Conservation (phyloP, 2,113 vertebrate genomes). For the Trematocara macrostoma region DNA sequence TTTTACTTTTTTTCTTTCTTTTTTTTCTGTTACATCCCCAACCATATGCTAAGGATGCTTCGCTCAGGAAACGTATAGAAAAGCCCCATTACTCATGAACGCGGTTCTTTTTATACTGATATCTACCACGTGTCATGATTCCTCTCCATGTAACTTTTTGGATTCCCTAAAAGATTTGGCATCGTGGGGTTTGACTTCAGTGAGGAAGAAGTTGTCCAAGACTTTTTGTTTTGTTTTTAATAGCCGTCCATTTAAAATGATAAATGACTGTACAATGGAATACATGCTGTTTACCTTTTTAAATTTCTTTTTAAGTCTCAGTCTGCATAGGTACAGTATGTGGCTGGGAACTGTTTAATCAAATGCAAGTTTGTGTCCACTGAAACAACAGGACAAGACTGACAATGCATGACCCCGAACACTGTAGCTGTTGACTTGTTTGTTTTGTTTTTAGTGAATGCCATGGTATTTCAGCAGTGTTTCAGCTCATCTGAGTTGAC, state of each 20-base stretch:
- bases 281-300: slow-evolving; percentile 31
- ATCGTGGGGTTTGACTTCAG: not conserved
- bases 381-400: slow-evolving; percentile 15
- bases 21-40: slow-evolving; percentile 32
- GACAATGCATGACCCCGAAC: slow-evolving; percentile 60
- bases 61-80: slow-evolving; percentile 66
- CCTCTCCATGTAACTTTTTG: slow-evolving; percentile 21
- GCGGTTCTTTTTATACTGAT: slow-evolving; percentile 8
- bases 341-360: slow-evolving; percentile 7
- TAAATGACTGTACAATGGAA: slow-evolving; percentile 36
- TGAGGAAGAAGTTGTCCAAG: slow-evolving; percentile 22
- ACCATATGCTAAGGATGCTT: slow-evolving; percentile 47
- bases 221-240: slow-evolving; percentile 10
- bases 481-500: slow-evolving; percentile 50
- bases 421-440: slow-evolving; percentile 46
- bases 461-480: slow-evolving; percentile 58
- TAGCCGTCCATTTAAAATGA: slow-evolving; percentile 54
- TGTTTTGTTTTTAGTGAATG: slow-evolving; percentile 24
- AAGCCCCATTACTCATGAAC: slow-evolving; percentile 33
- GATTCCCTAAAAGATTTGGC: slow-evolving; percentile 21
- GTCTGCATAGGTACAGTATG: not conserved
- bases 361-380: slow-evolving; percentile 48
- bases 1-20: slow-evolving; percentile 4
- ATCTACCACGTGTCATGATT: slow-evolving; percentile 10
- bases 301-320: not conserved